Percentiles rank a stretch among this genome's conserved stretches.
These are phyloP conservation scores for Acipenser transmontanus DNA, from an alignment of 2,797 vertebrate species.

Conservation along the genomic window DNA sequence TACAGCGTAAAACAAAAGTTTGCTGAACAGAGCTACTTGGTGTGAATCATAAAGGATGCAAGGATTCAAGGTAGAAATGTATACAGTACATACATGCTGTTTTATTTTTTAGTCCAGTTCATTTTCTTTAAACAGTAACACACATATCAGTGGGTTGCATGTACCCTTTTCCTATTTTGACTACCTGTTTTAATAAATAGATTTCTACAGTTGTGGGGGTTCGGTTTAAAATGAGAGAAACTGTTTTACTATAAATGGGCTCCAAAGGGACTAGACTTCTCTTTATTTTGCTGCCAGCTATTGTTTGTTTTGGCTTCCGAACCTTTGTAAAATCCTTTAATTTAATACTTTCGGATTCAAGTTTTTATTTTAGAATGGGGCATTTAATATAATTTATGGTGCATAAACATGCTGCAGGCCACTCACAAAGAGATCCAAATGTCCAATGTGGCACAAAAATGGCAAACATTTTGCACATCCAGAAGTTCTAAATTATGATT, in stretches of 20 bases:
- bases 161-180: conserved; percentile 28
- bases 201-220: background rate
- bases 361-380: conserved; percentile 45
- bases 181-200: conserved; percentile 19
- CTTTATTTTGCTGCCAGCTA: conserved; percentile 40
- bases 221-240: conserved; percentile 20
- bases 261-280: conserved; percentile 17
- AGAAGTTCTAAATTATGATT: conserved; percentile 30
- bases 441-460: conserved; percentile 38
- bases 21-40: too few species aligned
- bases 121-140: too few species aligned
- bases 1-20: too few species aligned
- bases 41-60: background rate
- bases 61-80: background rate
- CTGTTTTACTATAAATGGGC: conserved; percentile 31
- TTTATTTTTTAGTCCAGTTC: too few species aligned
- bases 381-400: conserved; percentile 54
- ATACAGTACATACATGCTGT: too few species aligned
- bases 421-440: conserved; percentile 29
- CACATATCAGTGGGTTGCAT: too few species aligned
- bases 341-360: conserved; percentile 43
- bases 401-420: conserved; percentile 52
- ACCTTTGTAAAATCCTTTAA: conserved; percentile 50
- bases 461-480: conserved; percentile 37
- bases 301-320: conserved; percentile 47